A percentile compares a stretch with the other conserved stretches of the same genome.
These are phyloP conservation scores for Hofmannophila pseudospretella DNA, from an alignment of 2,888 invertebrate species.

Conservation along the genomic window DNA sequence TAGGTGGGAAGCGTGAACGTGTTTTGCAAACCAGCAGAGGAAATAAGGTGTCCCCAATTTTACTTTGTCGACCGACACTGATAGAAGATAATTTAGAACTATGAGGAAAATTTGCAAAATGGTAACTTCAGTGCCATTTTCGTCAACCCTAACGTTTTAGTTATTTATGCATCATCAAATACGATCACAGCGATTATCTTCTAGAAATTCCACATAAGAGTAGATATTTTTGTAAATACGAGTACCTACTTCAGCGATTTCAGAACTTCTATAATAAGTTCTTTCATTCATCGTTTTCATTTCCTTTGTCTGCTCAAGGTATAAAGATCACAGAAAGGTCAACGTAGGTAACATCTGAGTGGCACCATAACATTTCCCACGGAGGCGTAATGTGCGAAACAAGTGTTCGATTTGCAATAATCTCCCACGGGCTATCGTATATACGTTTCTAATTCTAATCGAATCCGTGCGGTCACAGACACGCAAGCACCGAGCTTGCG, in stretches of 20 bases:
- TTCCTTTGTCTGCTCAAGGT: no score
- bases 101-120: constrained; percentile 56
- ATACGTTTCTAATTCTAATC: constrained; percentile 53
- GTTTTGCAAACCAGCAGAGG: constrained; percentile 74
- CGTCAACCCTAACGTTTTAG: no score
- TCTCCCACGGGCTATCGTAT: constrained; percentile 56
- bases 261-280: no score
- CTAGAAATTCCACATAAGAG: no score
- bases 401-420: constrained; percentile 12
- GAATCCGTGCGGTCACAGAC: constrained; percentile 64
- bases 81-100: constrained; percentile 66
- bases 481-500: constrained; percentile 54
- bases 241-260: no score
- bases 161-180: no score
- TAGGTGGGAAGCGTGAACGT: constrained; percentile 75
- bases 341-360: no score
- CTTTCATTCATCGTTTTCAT: no score
- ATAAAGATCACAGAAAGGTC: no score
- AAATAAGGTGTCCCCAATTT: constrained; percentile 74
- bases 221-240: no score
- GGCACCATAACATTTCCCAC: not conserved
- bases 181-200: no score
- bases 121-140: no score
- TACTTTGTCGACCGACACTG: constrained; percentile 68
- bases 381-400: constrained; percentile 2